phyloP scores from a whole-genome alignment of 1,140 invertebrate genomes.

The Heliconius melpomene region DNA sequence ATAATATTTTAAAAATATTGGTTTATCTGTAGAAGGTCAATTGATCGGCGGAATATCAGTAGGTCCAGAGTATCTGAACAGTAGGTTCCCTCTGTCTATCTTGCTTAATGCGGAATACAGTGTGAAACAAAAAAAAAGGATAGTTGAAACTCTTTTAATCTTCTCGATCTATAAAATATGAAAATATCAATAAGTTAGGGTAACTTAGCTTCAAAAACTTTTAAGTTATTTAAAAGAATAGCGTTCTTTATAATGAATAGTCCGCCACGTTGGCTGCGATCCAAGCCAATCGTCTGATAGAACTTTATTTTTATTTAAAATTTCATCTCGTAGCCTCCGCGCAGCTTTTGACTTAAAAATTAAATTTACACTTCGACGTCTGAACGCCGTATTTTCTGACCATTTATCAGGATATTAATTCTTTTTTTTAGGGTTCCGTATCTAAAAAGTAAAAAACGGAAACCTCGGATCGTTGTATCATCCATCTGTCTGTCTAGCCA shows the following conservation, averaged over 20 bases:
- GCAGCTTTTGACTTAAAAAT: slow-evolving; percentile 18
- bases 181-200: slow-evolving; percentile 5
- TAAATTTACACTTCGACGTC: slow-evolving; percentile 19
- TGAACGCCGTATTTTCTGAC: slow-evolving; percentile 1
- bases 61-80: background rate
- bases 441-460: too few relatives aligned
- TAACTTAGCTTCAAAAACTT: background rate
- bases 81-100: background rate
- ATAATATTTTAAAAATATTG: too few relatives aligned
- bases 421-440: background rate
- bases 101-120: background rate
- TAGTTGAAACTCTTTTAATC: background rate
- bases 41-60: too few relatives aligned
- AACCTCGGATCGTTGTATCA: too few relatives aligned
- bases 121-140: background rate
- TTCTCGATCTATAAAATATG: slow-evolving; percentile 1
- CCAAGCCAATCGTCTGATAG: slow-evolving; percentile 18
- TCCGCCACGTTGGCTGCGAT: background rate
- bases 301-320: slow-evolving; percentile 24
- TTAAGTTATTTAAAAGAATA: slow-evolving; percentile 15
- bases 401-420: slow-evolving; percentile 14
- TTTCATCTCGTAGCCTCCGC: slow-evolving; percentile 18
- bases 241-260: slow-evolving; percentile 13
- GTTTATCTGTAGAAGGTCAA: too few relatives aligned
- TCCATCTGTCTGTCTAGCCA: too few relatives aligned